phyloP scores from a whole-genome alignment of 2,888 invertebrate genomes.

The Stenodema calcarata region DNA sequence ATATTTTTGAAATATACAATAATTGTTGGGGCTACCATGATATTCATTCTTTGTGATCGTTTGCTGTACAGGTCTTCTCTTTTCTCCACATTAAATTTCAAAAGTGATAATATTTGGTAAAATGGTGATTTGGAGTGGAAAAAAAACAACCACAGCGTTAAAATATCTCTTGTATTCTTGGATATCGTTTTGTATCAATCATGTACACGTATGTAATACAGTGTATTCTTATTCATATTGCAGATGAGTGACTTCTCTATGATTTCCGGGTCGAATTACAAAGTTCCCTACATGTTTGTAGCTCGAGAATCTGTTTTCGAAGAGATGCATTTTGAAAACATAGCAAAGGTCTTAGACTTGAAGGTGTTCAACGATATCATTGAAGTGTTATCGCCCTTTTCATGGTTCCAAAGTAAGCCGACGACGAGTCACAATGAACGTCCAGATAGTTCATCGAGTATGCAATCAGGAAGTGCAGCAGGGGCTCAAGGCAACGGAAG shows the following conservation, averaged over 20 bases:
- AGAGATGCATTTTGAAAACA: conserved; percentile 25
- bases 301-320: not conserved
- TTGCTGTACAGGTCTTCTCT: no score
- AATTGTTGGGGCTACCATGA: no score
- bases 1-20: no score
- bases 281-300: conserved; percentile 1
- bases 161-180: no score
- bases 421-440: not conserved
- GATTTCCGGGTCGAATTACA: not conserved
- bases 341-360: not conserved
- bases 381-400: not conserved
- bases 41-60: no score
- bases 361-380: conserved; percentile 8
- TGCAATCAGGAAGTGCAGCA: not conserved
- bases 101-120: no score
- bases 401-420: not conserved
- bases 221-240: not conserved
- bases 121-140: no score
- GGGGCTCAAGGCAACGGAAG: not conserved
- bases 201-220: no score
- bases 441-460: not conserved
- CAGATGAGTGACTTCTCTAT: conserved; percentile 6
- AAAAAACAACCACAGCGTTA: no score
- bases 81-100: no score
- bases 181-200: no score